Base-by-base conservation (phyloP, 2,888 invertebrate genomes). In the Lasioglossum morio region DNA sequence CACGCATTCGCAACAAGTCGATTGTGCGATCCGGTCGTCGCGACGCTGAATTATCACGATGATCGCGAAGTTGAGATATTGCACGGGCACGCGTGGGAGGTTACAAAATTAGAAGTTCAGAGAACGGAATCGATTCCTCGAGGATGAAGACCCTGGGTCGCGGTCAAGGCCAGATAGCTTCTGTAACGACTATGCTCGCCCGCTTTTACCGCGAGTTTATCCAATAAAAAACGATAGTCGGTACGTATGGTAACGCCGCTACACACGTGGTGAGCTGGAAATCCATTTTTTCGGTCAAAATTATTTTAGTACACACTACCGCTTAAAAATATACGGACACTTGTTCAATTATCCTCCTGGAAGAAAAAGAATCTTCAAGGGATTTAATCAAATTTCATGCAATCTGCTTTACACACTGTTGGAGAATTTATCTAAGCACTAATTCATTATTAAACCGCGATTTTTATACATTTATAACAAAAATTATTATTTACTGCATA, bases 101-200 rank as follows among this genome's bases (percentile, higher is more conserved):
- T 81, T 86, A 87, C 87, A 86, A 84, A 89, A 91, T 91, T 86
- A 88, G 87, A 90, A 86, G 75, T 84, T 69, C 78, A 81, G 79
- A 75, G 84, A 92, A 90, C 88, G 89, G 69, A 91, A 92, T 93
- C 93, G 93, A 93, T 93, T 90, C 78, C 83, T 69, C 88, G 88
- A 90, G 91, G 92, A 91, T 92, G 92, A 92, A 92, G 92, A 91
- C 91, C 90, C 91, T 92, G 91, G 90, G 91, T 92, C 92, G 92
- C 92, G 93, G 93, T 93, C 92, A 93, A 93, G 93, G 93, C 92
- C 91, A 72, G 72, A 46, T 85, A 84, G 87, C 91, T 90, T 92
- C 90, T 90, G 87, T 79, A 84, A 81, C 82, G 84, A 80, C 79
- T 79, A 75, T 83, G 75, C 79, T 88, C 89, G 69, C 77, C 89